Conservation (phyloP, 2,888 invertebrate genomes). For the Yponomeuta sedellus region DNA sequence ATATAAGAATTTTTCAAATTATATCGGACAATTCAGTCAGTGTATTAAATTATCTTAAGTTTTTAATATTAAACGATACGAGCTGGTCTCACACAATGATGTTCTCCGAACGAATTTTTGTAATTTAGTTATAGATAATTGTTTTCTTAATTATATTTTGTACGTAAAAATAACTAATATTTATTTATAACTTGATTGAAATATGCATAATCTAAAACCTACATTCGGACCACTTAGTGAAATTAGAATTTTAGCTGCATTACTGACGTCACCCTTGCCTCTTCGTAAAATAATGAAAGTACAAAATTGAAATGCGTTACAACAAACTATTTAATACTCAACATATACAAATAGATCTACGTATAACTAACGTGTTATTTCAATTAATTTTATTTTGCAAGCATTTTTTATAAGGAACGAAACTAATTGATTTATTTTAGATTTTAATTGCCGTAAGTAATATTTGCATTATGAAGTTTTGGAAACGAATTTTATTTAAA, state of each 20-base stretch:
- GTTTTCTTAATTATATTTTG: background rate
- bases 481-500: slow-evolving; percentile 22
- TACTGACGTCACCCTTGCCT: slow-evolving; percentile 34
- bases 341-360: slow-evolving; percentile 13
- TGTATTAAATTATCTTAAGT: background rate
- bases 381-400: background rate
- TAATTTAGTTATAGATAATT: background rate
- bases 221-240: slow-evolving; percentile 64
- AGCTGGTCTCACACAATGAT: slow-evolving; percentile 9
- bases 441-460: too few species aligned
- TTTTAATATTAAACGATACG: slow-evolving; percentile 1
- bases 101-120: slow-evolving; percentile 6
- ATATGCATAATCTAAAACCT: slow-evolving; percentile 25
- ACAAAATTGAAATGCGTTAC: slow-evolving; percentile 46
- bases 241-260: slow-evolving; percentile 44
- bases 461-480: slow-evolving; percentile 21
- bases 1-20: background rate
- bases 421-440: background rate
- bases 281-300: slow-evolving; percentile 46
- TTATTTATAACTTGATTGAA: background rate
- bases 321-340: slow-evolving; percentile 36
- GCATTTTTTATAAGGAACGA: background rate
- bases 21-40: background rate
- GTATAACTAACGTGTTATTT: background rate
- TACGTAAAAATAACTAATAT: slow-evolving; percentile 21